phyloP scores from a whole-genome alignment of 2,113 vertebrate species.

The Halcyon senegalensis region DNA sequence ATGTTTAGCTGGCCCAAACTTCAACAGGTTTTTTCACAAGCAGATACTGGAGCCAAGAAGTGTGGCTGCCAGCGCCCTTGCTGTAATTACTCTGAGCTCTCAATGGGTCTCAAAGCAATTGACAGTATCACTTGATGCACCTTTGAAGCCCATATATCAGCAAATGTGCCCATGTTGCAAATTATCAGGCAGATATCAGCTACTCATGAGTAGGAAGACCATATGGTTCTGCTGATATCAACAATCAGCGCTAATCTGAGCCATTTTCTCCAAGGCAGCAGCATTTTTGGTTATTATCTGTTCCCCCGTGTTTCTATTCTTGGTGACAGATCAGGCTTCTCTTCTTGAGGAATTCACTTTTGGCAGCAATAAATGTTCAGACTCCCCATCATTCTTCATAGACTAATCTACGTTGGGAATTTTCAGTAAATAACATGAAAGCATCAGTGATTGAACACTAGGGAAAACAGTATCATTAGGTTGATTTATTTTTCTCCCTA shows the following conservation, averaged over 20 bases:
- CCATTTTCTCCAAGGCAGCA: constrained; percentile 10
- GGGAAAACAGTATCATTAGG: neutral
- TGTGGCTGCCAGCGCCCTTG: neutral
- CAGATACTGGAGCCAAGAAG: neutral
- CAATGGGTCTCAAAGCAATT: neutral
- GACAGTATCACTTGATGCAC: neutral
- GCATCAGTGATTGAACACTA: neutral
- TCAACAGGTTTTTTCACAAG: neutral
- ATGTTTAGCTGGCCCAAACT: neutral
- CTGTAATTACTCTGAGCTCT: neutral
- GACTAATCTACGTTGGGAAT: neutral
- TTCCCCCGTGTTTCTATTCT: constrained; percentile 50
- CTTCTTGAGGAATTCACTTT: constrained; percentile 40
- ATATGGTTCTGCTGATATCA: neutral
- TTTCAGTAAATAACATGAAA: constrained; percentile 36
- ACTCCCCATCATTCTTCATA: neutral
- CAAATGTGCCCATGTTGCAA: neutral
- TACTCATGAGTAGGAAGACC: neutral
- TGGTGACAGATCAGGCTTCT: constrained; percentile 1
- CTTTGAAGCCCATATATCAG: constrained; percentile 5
- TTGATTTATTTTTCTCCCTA: constrained; percentile 28
- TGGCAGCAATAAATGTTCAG: constrained; percentile 27
- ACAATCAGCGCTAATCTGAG: constrained; percentile 2
- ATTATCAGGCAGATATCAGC: constrained; percentile 21
- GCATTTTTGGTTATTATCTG: constrained; percentile 40